A percentile compares a stretch with the other conserved stretches of the same genome.
Conservation (phyloP, 2,888 invertebrate species). For the Busseola fusca region DNA sequence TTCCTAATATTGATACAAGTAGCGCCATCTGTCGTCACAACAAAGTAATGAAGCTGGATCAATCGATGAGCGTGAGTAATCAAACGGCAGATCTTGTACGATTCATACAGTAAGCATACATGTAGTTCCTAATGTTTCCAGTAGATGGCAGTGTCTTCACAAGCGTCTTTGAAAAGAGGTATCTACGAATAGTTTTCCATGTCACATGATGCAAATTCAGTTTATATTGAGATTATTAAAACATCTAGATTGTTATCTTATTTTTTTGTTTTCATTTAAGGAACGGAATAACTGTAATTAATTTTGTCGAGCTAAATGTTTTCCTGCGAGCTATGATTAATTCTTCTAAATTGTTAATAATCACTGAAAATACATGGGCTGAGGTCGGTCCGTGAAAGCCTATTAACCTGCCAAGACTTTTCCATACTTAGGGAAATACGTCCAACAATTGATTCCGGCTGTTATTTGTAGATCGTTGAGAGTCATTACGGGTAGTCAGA, state of each 20-base stretch:
- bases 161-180: background rate
- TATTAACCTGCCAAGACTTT: background rate
- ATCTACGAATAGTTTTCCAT: background rate
- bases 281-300: too few species aligned
- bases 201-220: background rate
- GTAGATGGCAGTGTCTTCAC: conserved; percentile 33
- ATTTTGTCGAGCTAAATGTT: background rate
- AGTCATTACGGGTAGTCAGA: background rate
- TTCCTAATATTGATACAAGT: conserved; percentile 41
- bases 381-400: background rate
- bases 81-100: background rate
- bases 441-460: background rate
- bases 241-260: background rate
- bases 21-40: conserved; percentile 61
- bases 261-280: too few species aligned
- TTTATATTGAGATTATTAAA: background rate
- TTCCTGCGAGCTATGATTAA: background rate
- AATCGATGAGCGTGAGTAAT: conserved; percentile 10
- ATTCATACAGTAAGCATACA: background rate
- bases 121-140: background rate
- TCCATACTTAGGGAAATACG: background rate
- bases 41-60: background rate
- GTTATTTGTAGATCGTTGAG: background rate
- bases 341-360: background rate
- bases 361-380: background rate